Evolutionary conservation across 2,888 invertebrate species (phyloP).

Genomic region (Pachydiplax longipennis): DNA sequence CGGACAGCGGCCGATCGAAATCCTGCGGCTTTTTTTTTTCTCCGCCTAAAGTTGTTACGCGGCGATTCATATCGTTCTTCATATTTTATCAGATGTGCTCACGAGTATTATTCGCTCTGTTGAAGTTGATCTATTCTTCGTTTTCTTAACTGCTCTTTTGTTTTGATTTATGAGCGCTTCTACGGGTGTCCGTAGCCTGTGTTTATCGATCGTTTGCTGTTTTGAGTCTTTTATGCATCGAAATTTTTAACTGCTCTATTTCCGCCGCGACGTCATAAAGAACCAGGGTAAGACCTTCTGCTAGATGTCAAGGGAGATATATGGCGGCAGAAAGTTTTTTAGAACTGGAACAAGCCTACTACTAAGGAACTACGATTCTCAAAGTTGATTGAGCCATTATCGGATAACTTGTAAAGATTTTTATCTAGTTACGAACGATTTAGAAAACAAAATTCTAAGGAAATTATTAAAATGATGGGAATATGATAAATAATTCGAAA

Average conservation of each 20-base stretch:
- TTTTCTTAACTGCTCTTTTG: neutral
- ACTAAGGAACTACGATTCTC: no score
- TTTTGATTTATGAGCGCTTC: neutral
- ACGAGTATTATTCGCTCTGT: neutral
- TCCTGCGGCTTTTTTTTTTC: neutral
- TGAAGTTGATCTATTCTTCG: neutral
- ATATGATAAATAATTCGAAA: no score
- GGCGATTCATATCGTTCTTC: neutral
- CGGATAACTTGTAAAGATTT: no score
- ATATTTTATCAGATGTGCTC: neutral
- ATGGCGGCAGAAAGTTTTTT: no score
- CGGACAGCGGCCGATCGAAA: no score
- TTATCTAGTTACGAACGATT: no score
- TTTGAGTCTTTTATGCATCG: neutral
- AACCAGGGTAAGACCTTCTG: no score
- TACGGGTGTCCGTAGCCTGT: neutral
- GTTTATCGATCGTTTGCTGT: neutral
- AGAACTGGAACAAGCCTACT: no score
- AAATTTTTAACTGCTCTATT: neutral
- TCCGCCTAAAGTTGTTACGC: neutral
- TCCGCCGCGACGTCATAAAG: neutral
- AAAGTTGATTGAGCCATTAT: no score
- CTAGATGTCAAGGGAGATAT: no score
- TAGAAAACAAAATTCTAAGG: no score
- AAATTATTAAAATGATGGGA: no score